phyloP scores from a whole-genome alignment of 2,888 invertebrate genomes.

The Drosophila mimica region DNA sequence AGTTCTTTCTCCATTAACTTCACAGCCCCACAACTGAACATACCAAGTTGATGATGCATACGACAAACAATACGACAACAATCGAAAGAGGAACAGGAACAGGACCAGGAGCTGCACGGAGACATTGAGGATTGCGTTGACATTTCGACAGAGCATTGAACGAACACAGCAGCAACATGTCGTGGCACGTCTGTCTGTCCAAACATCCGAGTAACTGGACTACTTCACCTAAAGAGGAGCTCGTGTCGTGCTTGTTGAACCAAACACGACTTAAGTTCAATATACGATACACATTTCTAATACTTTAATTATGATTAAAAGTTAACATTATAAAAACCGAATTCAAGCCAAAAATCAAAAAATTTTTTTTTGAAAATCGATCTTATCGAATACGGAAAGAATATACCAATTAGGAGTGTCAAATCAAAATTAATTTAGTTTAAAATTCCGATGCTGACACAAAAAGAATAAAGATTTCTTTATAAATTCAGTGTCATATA shows the following conservation, averaged over 20 bases:
- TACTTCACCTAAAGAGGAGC: conserved; percentile 14
- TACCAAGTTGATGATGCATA: conserved; percentile 74
- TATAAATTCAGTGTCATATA: too few relatives aligned
- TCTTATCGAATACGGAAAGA: too few relatives aligned
- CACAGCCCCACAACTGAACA: conserved; percentile 34
- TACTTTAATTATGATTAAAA: too few relatives aligned
- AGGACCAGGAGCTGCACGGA: conserved; percentile 8
- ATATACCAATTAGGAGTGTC: neutral
- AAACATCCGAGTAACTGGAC: conserved; percentile 17
- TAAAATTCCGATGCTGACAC: neutral
- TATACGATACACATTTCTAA: neutral
- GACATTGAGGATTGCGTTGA: conserved; percentile 75
- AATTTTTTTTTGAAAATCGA: neutral
- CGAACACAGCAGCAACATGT: conserved; percentile 55
- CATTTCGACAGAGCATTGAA: conserved; percentile 68
- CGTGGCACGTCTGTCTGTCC: conserved; percentile 41
- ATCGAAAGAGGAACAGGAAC: neutral
- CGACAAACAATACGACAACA: conserved; percentile 61
- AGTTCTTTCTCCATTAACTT: conserved; percentile 19
- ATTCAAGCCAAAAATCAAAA: neutral
- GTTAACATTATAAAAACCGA: neutral
- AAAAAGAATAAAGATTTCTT: too few relatives aligned
- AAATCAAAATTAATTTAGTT: neutral
- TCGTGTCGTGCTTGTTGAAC: neutral
- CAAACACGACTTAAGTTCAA: neutral